Conservation (phyloP, 2,113 vertebrate genomes). For the Aphyosemion australe region DNA sequence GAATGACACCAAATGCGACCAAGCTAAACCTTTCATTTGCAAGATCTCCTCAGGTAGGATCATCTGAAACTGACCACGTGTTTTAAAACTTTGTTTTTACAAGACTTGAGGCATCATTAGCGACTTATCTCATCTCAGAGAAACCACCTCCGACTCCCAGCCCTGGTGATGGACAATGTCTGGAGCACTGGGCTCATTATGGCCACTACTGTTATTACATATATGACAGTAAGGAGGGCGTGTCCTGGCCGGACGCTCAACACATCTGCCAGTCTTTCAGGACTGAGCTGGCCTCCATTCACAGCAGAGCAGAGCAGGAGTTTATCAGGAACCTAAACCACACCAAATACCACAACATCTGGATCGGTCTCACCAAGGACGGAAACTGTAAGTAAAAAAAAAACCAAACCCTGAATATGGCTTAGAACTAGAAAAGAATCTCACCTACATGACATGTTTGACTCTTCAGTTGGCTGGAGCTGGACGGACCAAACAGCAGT, state of each 20-base stretch:
- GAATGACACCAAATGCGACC: slow-evolving; percentile 80
- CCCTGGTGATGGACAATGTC: slow-evolving; percentile 73
- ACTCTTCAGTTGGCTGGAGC: slow-evolving; percentile 72
- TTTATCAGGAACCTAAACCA: slow-evolving; percentile 72
- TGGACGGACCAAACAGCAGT: slow-evolving; percentile 75
- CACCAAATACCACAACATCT: slow-evolving; percentile 73
- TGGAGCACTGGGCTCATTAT: slow-evolving; percentile 29
- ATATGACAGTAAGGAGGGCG: slow-evolving; percentile 53
- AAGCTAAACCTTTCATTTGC: slow-evolving; percentile 76
- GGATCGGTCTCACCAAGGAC: slow-evolving; percentile 80
- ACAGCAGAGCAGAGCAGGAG: slow-evolving; percentile 77
- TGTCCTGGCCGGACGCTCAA: slow-evolving; percentile 73
- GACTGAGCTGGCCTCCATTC: slow-evolving; percentile 71
- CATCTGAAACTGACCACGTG: background rate
- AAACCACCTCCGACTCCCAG: slow-evolving; percentile 67
- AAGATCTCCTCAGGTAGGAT: slow-evolving; percentile 75
- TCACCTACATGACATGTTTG: background rate
- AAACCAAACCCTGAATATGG: background rate
- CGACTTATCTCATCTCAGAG: slow-evolving; percentile 47
- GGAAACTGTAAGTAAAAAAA: slow-evolving; percentile 64
- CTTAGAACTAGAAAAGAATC: background rate
- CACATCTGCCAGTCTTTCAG: slow-evolving; percentile 57
- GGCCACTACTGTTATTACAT: slow-evolving; percentile 75
- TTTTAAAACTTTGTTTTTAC: background rate
- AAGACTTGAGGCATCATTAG: background rate